Evolutionary conservation across 2,113 vertebrate genomes (phyloP), one percentile per base, ranked within the genome.

Genomic region (Nematolebias whitei): DNA sequence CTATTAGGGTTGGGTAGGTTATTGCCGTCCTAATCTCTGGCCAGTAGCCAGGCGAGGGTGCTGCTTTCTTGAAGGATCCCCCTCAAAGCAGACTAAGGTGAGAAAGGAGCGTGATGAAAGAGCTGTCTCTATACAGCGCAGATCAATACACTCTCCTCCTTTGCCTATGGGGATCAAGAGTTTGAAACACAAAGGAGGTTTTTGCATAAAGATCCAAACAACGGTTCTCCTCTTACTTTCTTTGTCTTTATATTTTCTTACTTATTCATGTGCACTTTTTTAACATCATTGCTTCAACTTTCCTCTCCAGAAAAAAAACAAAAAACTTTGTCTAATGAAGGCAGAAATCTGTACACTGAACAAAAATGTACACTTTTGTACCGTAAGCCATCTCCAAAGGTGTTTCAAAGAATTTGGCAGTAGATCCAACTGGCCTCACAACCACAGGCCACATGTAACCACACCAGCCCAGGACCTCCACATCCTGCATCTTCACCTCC

Each of bases 11-110:
- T 72, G 77, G 76, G 68, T 69, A 78, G 91, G 92, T 89, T 91
- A 92, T 75, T 81, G 45, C 59, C 32, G 9, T 15, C 68, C 80
- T 92, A 90, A 85, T 92, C 92, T 95, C 91, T 87, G 94, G 92
- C 90, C 74, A 85, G 87, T 86, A 93, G 93, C 92, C 94, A 93
- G 93, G 88, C 83, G 92, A 94, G 94, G 94, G 91, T 93, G 94
- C 93, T 90, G 92, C 92, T 80, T 64, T 90, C 92, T 93, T 92
- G 87, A 57, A 84, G 82, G 87, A 83, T 83, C 71, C 61, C 38
- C 81, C 83, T 77, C 79, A 79, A 83, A 88, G 89, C 73, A 44
- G 67, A 79, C 85, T 88, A 91, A 93, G 92, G 92, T 93, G 89
- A 93, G 89, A 87, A 91, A 82, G 78, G 82, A 77, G 74, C 56